Evolutionary conservation across 2,888 invertebrate genomes (phyloP), one percentile per base, ranked within the genome.

Genomic region (Drosophila neonasuta): DNA sequence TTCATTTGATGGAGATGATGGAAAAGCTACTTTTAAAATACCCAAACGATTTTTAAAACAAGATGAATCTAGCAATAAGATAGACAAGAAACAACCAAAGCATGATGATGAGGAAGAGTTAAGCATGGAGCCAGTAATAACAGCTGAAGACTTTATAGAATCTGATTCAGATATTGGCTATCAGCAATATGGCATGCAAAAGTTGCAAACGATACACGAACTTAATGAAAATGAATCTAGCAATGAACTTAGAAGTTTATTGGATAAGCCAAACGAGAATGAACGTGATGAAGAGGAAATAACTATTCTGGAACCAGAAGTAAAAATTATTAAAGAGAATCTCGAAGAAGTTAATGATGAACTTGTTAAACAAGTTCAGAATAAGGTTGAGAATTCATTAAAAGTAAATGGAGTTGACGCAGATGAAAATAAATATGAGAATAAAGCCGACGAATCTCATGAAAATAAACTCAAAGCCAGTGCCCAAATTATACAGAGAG

Each of bases 181-280:
- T 41, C 58, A 61, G n/a, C 71, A 76, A 15, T 48, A 51, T 4
- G 51, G 58, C 6, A 29, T 34, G 3, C 45, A 67, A 3, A 80
- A 83, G 39, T 36, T 82, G 11, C 85, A 82, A 59, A 82, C 82
- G 7, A 82, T 82, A 8, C 68, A 74, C 13, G 82, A 82, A 44
- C 65, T 77, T 1, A 85, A 82, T 59, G 82, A 82, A 61, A 73
- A 56, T 48, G 78, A 79, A 50, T 48, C 41, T 0, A 30, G 15
- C 17, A 66, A 20, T 65, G 83, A 83, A 11, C 34, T 51, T 0
- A 62, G 7, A 24, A 34, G 8, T 41, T 50, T 56, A 11, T 5
- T 36, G 3, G 39, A 50, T 15, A 46, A 46, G 42, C 10, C 17
- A n/a, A 15, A 15, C 29, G 10, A 15, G 2, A 55, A 32, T n/a